These are phyloP conservation scores for Nesoenas mayeri DNA, from an alignment of 2,113 vertebrate species.

Conservation along the genomic window DNA sequence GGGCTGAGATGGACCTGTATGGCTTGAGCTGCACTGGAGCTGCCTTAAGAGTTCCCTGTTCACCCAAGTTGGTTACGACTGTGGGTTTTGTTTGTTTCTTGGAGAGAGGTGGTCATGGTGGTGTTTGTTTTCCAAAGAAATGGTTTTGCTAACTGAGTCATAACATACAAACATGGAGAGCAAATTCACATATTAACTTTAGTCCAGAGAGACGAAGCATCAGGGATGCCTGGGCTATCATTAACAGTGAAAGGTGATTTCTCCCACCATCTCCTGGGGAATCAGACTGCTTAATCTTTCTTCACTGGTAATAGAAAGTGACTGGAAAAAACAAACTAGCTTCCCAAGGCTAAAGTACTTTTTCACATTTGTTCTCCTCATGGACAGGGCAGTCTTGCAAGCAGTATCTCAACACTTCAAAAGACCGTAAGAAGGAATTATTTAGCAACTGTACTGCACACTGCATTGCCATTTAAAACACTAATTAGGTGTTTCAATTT, in stretches of 20 bases:
- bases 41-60: neutral
- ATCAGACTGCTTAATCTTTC: neutral
- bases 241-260: neutral
- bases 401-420: neutral
- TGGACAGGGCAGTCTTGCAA: neutral
- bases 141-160: neutral
- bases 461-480: neutral
- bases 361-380: neutral
- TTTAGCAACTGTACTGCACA: neutral
- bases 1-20: neutral
- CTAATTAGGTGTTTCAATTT: neutral
- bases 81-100: neutral
- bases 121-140: neutral
- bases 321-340: neutral
- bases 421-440: neutral
- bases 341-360: neutral
- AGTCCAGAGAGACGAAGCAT: neutral
- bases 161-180: neutral
- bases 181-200: neutral
- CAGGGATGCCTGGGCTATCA: neutral
- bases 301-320: neutral
- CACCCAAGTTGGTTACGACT: neutral
- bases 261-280: neutral
- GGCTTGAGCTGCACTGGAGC: neutral
- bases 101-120: neutral